Evolutionary conservation across 2,797 vertebrate genomes (phyloP), one percentile per base, ranked within the genome.

Genomic region (Tolypeutes matacus): DNA sequence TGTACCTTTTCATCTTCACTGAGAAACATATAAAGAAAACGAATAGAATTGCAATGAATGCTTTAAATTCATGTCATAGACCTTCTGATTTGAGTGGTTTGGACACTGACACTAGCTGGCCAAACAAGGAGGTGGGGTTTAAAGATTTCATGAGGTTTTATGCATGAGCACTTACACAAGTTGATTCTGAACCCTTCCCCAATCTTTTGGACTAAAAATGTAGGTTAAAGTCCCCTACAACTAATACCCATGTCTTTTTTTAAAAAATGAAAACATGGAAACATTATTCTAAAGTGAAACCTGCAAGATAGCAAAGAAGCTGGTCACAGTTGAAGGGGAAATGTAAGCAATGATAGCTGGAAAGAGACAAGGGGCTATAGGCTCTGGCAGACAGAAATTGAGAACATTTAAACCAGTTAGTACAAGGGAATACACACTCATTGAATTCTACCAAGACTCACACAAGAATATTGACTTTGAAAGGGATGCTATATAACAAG

Each of bases 1-100:
- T 77, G 4, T 20, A 85, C 3, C 10, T 81, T 91, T 88, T 87
- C 67, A n/a, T 70, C 53, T 80, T 70, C 18, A 34, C n/a, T 56
- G 82, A 89, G 65, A 86, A 62, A 25, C 83, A 46, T 14, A 46
- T 53, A 84, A 65, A 91, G 56, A 89, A 95, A 95, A 93, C 62
- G 39, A 86, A 62, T 56, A 78, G 69, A 86, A 83, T 34, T 62
- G 25, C 83, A 69, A 53, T 25, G 14, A 86, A 29, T 7, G 12
- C 73, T 78, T 96, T 89, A 80, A 76, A 46, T 58, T 81, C 53
- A 25, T 36, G n/a, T 36, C n/a, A n/a, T 23, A n/a, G 25, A 29
- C 13, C 31, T 86, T 78, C 34, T 69, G 34, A 89, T 86, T 86
- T 73, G 53, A 92, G 34, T 62, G 27, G 29, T 77, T 75, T 82